These are phyloP conservation scores for Pao palembangensis DNA, from an alignment of 2,113 vertebrate species.

Conservation along the genomic window DNA sequence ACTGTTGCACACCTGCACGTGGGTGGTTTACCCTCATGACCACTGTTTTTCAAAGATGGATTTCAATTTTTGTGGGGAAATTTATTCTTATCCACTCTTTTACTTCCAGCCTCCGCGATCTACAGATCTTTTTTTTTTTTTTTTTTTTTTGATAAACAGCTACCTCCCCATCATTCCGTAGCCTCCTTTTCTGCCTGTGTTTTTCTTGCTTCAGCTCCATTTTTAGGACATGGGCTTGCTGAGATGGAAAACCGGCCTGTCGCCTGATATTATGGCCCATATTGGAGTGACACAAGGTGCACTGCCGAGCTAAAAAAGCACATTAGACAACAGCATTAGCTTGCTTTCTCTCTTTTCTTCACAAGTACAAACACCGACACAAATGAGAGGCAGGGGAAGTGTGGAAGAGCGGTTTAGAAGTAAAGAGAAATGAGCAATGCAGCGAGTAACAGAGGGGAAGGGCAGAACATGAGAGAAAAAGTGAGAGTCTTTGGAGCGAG, in stretches of 20 bases:
- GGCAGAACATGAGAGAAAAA: conserved; percentile 33
- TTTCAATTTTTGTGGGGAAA: conserved; percentile 10
- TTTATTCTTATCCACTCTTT: conserved; percentile 17
- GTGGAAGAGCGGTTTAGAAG: conserved; percentile 13
- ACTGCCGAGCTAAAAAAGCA: neutral
- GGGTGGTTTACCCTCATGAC: conserved; percentile 19
- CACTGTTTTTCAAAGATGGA: conserved; percentile 2
- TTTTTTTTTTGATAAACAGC: conserved; percentile 45
- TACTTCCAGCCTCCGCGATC: conserved; percentile 2
- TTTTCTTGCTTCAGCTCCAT: conserved; percentile 1
- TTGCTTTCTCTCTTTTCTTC: conserved; percentile 23
- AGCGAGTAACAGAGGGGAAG: conserved; percentile 11
- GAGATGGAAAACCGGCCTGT: conserved; percentile 57
- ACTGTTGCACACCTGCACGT: conserved; percentile 42
- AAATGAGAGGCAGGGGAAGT: neutral
- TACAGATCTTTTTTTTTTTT: conserved; percentile 50
- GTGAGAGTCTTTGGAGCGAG: conserved; percentile 30
- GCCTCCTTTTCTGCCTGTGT: conserved; percentile 23
- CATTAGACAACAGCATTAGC: conserved; percentile 25
- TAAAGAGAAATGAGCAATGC: conserved; percentile 28
- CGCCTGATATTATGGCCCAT: conserved; percentile 48
- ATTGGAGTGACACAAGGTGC: conserved; percentile 48
- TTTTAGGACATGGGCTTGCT: conserved; percentile 46
- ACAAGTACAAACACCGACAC: conserved; percentile 16
- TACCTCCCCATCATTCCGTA: conserved; percentile 5